Conservation (phyloP, 2,113 vertebrate species). For the Boleophthalmus pectinirostris region DNA sequence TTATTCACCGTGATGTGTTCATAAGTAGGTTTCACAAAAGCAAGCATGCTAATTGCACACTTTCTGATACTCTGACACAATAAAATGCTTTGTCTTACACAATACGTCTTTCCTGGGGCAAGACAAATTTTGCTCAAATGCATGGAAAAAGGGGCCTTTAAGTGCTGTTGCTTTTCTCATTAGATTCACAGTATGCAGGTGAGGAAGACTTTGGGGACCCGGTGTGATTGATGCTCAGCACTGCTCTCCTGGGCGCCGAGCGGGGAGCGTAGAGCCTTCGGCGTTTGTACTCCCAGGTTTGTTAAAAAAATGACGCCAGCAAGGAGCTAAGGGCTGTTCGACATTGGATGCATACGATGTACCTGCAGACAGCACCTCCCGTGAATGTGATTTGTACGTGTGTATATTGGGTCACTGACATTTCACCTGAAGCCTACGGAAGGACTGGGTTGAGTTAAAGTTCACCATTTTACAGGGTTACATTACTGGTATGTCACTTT, state of each 20-base stretch:
- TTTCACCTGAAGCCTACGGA: neutral
- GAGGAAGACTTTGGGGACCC: neutral
- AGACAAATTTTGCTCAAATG: no score
- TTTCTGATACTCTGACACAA: no score
- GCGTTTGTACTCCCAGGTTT: constrained; percentile 24
- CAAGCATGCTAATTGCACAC: no score
- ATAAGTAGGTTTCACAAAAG: no score
- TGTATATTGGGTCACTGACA: neutral
- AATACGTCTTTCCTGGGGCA: no score
- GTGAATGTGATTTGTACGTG: neutral
- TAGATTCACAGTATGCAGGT: neutral
- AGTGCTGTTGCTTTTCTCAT: neutral
- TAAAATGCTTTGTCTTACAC: no score
- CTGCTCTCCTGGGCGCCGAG: constrained; percentile 33
- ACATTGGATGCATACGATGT: neutral
- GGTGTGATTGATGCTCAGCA: constrained; percentile 38
- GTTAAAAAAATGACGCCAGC: constrained; percentile 14
- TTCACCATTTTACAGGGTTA: neutral
- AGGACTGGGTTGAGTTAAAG: neutral
- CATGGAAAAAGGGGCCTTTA: neutral
- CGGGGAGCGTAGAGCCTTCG: constrained; percentile 7
- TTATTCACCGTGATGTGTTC: no score
- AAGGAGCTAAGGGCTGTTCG: constrained; percentile 1
- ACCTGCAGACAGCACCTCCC: no score
- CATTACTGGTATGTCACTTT: neutral